Evolutionary conservation across 2,113 vertebrate species (phyloP).

Genomic region (Acanthisitta chloris): DNA sequence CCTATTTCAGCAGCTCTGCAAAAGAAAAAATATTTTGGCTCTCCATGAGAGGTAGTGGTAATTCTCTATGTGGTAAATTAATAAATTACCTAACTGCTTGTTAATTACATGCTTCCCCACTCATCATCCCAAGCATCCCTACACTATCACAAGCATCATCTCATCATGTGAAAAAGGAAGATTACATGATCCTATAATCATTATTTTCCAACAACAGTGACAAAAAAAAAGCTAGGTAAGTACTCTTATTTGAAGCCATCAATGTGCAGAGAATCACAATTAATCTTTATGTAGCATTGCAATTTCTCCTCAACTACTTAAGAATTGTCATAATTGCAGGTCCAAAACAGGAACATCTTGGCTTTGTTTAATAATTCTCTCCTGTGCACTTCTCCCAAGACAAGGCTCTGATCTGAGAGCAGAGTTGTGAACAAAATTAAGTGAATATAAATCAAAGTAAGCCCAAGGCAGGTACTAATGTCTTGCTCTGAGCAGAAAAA

Average conservation of each 20-base stretch:
- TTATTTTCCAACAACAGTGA: slow-evolving; percentile 53
- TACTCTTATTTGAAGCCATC: slow-evolving; percentile 18
- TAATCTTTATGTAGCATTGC: not conserved
- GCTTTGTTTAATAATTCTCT: slow-evolving; percentile 9
- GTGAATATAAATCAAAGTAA: not conserved
- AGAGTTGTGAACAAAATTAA: not conserved
- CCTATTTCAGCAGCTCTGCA: not conserved
- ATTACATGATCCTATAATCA: slow-evolving; percentile 48
- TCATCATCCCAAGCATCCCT: slow-evolving; percentile 21
- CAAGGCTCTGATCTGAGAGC: not conserved
- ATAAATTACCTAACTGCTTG: slow-evolving; percentile 43
- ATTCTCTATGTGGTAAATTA: slow-evolving; percentile 47
- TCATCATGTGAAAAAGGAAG: not conserved
- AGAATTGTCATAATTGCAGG: not conserved
- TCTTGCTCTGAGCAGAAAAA: not conserved
- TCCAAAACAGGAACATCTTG: slow-evolving; percentile 20
- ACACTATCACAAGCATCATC: slow-evolving; percentile 26
- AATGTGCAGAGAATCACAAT: slow-evolving; percentile 16
- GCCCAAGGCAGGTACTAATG: not conserved
- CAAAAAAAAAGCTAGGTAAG: slow-evolving; percentile 15
- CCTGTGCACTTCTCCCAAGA: not conserved
- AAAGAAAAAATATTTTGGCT: not conserved
- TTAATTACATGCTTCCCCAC: slow-evolving; percentile 56
- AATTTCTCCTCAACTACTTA: slow-evolving; percentile 7
- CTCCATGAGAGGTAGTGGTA: not conserved